phyloP scores from a whole-genome alignment of 2,888 invertebrate genomes.

The Bruchidius siliquastri region DNA sequence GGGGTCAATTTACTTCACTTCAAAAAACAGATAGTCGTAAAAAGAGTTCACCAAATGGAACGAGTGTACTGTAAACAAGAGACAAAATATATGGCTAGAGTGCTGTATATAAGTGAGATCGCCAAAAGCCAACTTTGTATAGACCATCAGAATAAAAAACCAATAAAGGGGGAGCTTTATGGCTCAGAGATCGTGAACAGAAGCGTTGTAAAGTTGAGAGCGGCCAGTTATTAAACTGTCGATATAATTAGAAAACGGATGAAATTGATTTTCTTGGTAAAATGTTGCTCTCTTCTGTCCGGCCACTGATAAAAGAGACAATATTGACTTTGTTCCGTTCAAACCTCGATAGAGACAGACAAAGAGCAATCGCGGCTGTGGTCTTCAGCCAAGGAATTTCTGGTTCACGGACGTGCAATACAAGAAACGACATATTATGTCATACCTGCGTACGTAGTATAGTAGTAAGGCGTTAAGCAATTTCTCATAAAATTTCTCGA shows the following conservation, averaged over 20 bases:
- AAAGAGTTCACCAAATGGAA: not conserved
- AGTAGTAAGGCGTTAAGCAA: no score
- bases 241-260: constrained; percentile 18
- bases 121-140: not conserved
- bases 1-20: not conserved
- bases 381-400: not conserved
- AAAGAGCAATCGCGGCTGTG: not conserved
- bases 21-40: not conserved
- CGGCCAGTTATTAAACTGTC: constrained; percentile 16
- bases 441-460: no score
- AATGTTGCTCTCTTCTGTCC: not conserved
- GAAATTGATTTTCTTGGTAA: constrained; percentile 14
- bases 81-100: not conserved
- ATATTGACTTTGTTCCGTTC: constrained; percentile 11
- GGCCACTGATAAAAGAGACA: constrained; percentile 13
- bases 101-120: not conserved
- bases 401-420: no score
- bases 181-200: not conserved
- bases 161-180: not conserved
- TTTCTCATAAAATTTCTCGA: no score
- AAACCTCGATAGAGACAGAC: not conserved
- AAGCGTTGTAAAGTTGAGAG: constrained; percentile 3
- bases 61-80: not conserved
- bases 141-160: not conserved
- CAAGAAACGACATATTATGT: no score